Evolutionary conservation across 2,797 vertebrate genomes (phyloP), one percentile per base, ranked within the genome.

Genomic region (Pseudomugil gertrudae): DNA sequence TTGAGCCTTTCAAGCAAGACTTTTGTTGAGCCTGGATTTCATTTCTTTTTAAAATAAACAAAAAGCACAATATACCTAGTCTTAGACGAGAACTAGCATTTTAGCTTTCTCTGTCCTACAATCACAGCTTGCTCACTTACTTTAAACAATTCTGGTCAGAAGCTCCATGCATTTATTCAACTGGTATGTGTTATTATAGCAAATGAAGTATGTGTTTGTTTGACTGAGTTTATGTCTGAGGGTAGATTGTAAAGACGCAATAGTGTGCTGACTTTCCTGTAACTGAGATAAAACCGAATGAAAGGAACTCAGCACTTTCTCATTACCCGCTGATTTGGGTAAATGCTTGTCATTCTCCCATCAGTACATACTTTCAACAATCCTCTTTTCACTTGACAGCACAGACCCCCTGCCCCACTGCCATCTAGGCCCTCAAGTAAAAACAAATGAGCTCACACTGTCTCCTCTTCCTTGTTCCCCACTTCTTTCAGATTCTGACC

Each of bases 1-100:
- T 87, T 83, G 68, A 57, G 63, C 57, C 63, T 63, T 78, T 82
- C 60, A 56, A 80, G 64, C 51, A 55, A 24, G 69, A 64, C 69
- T 73, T 84, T 68, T 60, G 65, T 57, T 19, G 0, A 68, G 56
- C 21, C 50, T 65, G 75, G 82, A 79, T 82, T 69, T 80, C n/a
- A 80, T 80, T 79, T 69, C 72, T 63, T 69, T 77, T 30, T 36
- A 82, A 89, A 91, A 88, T 70, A 90, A 87, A 89, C 86, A n/a
- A 86, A 66, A 59, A 76, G 68, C 13, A 60, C 24, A 9, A 52
- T 68, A 47, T 75, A 79, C 69, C 77, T 74, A 73, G 75, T 83
- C 69, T 85, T 87, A 76, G 68, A 79, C 57, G 55, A 68, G 38
- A 75, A 70, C 58, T 47, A 47, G 36, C 7, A 53, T 84, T 85